phyloP scores from a whole-genome alignment of 2,888 invertebrate species.

The Salpingus planirostris region DNA sequence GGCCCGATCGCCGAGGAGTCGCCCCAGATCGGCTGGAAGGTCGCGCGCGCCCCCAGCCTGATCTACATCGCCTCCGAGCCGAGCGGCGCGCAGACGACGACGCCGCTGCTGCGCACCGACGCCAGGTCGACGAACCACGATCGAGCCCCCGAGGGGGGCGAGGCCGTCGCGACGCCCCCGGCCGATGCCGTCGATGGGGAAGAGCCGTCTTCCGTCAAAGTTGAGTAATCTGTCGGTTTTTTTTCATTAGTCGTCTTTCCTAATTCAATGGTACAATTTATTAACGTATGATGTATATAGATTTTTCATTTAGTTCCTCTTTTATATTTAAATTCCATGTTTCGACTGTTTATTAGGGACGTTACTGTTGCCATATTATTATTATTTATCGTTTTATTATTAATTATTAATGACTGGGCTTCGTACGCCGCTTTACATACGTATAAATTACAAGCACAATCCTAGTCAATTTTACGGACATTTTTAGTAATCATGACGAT shows the following conservation, averaged over 20 bases:
- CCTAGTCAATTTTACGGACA: too few relatives aligned
- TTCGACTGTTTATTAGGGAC: slow-evolving; percentile 1
- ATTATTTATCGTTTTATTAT: too few relatives aligned
- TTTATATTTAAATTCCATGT: slow-evolving; percentile 9
- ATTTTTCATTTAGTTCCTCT: slow-evolving; percentile 23
- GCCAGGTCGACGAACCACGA: slow-evolving; percentile 35
- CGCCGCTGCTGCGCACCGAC: slow-evolving; percentile 30
- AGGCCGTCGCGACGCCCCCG: too few relatives aligned
- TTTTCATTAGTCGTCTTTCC: too few relatives aligned
- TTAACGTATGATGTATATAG: slow-evolving; percentile 18
- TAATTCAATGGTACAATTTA: slow-evolving; percentile 27
- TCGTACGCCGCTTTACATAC: too few relatives aligned
- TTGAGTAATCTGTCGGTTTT: too few relatives aligned
- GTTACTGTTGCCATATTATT: not conserved
- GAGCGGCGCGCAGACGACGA: slow-evolving; percentile 23
- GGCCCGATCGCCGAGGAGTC: slow-evolving; percentile 21
- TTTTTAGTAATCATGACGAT: too few relatives aligned
- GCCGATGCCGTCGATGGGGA: not conserved
- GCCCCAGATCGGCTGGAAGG: slow-evolving; percentile 6
- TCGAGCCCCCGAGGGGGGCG: slow-evolving; percentile 20
- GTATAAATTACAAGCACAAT: too few relatives aligned
- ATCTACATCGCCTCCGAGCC: slow-evolving; percentile 21
- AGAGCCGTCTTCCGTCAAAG: not conserved
- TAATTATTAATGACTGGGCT: too few relatives aligned
- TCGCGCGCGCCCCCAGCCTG: slow-evolving; percentile 24